Percentiles rank a stretch among this genome's conserved stretches.
Conservation (phyloP, 1,140 invertebrate species). For the Tetramorium alpestre region DNA sequence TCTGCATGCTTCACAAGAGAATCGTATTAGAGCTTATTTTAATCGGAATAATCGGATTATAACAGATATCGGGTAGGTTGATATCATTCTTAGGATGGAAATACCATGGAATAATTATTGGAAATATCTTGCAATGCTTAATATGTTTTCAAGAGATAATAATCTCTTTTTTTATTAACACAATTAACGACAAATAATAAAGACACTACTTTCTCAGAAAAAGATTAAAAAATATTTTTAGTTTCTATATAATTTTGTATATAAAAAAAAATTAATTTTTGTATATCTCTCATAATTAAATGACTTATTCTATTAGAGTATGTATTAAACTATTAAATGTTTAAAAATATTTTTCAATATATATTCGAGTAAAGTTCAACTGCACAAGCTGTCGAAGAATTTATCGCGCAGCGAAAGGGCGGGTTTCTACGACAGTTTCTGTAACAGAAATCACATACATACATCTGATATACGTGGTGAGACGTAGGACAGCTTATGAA, state of each 20-base stretch:
- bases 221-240: not conserved
- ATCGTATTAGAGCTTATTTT: constrained; percentile 25
- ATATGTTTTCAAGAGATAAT: not conserved
- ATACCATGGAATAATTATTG: not conserved
- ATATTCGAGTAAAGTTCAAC: not conserved
- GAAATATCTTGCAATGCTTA: not conserved
- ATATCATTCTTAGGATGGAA: not conserved
- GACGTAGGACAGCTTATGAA: constrained; percentile 20
- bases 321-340: no score
- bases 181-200: not conserved
- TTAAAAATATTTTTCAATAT: not conserved
- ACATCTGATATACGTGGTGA: not conserved
- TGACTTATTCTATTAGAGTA: not conserved
- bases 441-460: not conserved
- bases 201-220: not conserved
- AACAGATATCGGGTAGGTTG: not conserved
- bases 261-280: not conserved
- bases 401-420: not conserved
- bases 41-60: constrained; percentile 18
- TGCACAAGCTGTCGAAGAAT: not conserved
- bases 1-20: not conserved
- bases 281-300: not conserved
- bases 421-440: not conserved
- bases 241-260: not conserved
- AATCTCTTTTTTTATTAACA: not conserved